Evolutionary conservation across 2,888 invertebrate species (phyloP), one percentile per base, ranked within the genome.

Genomic region (Dolomedes plantarius): DNA sequence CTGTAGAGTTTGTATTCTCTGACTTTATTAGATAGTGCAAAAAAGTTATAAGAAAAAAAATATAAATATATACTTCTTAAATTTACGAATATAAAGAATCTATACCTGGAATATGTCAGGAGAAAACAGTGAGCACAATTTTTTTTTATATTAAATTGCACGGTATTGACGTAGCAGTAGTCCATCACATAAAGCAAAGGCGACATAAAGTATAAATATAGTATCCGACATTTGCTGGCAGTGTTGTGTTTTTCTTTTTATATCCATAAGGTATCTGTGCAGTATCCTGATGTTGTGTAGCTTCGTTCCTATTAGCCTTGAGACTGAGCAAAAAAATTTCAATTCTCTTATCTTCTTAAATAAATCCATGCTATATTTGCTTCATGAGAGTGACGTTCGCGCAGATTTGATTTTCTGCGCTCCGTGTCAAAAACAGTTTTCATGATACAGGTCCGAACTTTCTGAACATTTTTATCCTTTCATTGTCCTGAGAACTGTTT

Each of bases 331-430:
- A 56, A 56, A 56, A 23, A 56, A 5, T 23, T 56, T 56, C 23
- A 56, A 23, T 56, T 23, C 56, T 56, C 19, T 23, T 56, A 56
- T 56, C 56, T 56, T 56, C 23, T 16, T 56, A 56, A 56, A 56
- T 1, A 56, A 56, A 19, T 56, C 56, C 56, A 56, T 56, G 1
- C 56, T 56, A 6, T 56, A 23, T n/a, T 56, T 56, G 23, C 23
- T 56, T 23, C 56, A 56, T 23, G 19, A 56, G 2, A 56, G 23
- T 23, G 46, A 16, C 2, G 46, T 16, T 46, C 19, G 56, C 56
- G 56, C 16, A 46, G 46, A 46, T 46, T 56, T 56, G 23, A 56
- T 56, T 6, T 56, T 56, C 56, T 56, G 56, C 23, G 19, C 11
- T 56, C 23, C 23, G 19, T 56, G 19, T 23, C 3, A 56, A 23